Conservation (phyloP, 2,888 invertebrate genomes). For the Troides aeacus region DNA sequence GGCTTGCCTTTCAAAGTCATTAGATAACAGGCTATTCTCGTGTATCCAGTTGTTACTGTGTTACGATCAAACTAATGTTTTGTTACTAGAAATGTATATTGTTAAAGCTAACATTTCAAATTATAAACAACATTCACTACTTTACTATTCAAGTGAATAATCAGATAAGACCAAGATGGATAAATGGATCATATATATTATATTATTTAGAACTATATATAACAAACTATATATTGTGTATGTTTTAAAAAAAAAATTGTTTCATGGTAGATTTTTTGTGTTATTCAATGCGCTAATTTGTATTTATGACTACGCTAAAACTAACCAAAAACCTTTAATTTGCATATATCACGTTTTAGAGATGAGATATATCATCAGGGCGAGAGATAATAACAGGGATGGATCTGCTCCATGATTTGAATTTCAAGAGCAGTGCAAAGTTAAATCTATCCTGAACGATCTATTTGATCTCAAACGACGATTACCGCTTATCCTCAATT, state of each 20-base stretch:
- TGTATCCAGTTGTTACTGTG: not conserved
- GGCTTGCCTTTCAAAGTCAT: constrained; percentile 22
- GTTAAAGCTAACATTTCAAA: too few relatives aligned
- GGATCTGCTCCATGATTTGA: constrained; percentile 74
- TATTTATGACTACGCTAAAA: not conserved
- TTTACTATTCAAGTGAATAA: too few relatives aligned
- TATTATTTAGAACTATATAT: too few relatives aligned
- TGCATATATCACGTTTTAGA: too few relatives aligned
- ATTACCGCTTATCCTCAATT: constrained; percentile 20
- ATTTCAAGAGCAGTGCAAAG: constrained; percentile 78
- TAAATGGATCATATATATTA: too few relatives aligned
- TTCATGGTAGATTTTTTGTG: too few relatives aligned
- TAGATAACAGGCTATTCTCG: constrained; percentile 15
- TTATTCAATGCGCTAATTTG: too few relatives aligned
- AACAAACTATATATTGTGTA: too few relatives aligned
- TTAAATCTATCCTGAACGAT: constrained; percentile 58
- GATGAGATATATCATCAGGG: constrained; percentile 2
- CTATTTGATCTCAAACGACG: constrained; percentile 29
- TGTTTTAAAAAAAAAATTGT: too few relatives aligned
- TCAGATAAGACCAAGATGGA: too few relatives aligned
- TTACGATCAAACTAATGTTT: not conserved
- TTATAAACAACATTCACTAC: too few relatives aligned
- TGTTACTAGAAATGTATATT: not conserved
- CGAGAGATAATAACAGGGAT: constrained; percentile 18
- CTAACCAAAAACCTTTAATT: too few relatives aligned